Evolutionary conservation across 2,888 invertebrate genomes (phyloP).

Genomic region (Xanthia togata): DNA sequence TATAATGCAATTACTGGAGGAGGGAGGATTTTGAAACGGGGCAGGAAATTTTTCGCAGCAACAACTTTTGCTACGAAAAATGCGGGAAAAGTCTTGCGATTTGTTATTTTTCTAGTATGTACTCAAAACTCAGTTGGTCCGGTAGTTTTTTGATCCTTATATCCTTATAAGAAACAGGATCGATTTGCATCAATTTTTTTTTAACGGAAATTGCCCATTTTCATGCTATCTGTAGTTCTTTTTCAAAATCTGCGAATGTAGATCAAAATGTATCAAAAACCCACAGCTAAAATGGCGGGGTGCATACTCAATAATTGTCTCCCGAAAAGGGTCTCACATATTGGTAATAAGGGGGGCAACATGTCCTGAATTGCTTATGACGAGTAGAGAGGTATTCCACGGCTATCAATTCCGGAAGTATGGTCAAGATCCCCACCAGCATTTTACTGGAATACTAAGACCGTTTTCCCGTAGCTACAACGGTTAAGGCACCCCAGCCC

Average conservation of each 20-base stretch:
- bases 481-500: too few relatives aligned
- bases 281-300: too few relatives aligned
- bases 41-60: too few relatives aligned
- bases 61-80: neutral
- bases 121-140: neutral
- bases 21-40: neutral
- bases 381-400: too few relatives aligned
- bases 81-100: neutral
- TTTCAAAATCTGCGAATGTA: neutral
- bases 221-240: neutral
- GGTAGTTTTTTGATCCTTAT: neutral
- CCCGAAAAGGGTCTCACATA: too few relatives aligned
- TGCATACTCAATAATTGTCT: too few relatives aligned
- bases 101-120: neutral
- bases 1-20: constrained; percentile 50
- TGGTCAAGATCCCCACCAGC: neutral
- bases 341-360: too few relatives aligned
- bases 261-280: neutral
- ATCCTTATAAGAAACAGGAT: neutral
- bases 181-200: neutral
- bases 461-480: neutral
- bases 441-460: neutral
- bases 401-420: too few relatives aligned
- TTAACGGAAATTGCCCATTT: neutral
- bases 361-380: too few relatives aligned